Percentiles rank a stretch among this genome's conserved stretches.
Evolutionary conservation across 92 coral and sea anemone species (phyloP).

Genomic region (Zoanthus gigantus): DNA sequence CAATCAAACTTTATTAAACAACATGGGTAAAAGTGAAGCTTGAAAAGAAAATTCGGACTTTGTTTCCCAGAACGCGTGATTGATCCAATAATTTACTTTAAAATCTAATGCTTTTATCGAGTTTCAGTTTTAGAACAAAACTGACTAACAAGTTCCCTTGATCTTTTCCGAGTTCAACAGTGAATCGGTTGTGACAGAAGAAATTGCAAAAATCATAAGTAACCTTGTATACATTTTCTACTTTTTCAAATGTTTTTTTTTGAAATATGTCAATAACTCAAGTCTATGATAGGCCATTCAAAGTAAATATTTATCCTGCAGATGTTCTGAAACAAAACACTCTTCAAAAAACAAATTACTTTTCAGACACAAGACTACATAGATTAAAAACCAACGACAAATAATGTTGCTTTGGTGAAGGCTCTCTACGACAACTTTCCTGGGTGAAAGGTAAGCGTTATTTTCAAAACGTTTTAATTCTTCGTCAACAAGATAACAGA

Average conservation of each 20-base stretch:
- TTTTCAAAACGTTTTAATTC: neutral
- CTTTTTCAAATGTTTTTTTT: neutral
- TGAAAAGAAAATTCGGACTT: no score
- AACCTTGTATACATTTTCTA: neutral
- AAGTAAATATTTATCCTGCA: constrained; percentile 17
- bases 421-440: neutral
- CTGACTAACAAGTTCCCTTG: no score
- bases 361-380: neutral
- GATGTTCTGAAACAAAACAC: constrained; percentile 33
- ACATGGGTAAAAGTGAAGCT: no score
- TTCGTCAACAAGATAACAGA: no score
- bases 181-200: neutral
- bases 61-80: no score
- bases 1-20: no score
- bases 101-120: no score
- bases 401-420: neutral
- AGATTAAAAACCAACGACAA: constrained; percentile 8
- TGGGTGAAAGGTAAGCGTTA: neutral
- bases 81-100: no score
- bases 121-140: no score
- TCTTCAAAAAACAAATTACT: neutral
- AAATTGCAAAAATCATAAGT: neutral
- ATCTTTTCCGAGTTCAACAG: no score
- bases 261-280: neutral
- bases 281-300: neutral